Evolutionary conservation across 2,888 invertebrate genomes (phyloP).

Genomic region (Apamea monoglypha): DNA sequence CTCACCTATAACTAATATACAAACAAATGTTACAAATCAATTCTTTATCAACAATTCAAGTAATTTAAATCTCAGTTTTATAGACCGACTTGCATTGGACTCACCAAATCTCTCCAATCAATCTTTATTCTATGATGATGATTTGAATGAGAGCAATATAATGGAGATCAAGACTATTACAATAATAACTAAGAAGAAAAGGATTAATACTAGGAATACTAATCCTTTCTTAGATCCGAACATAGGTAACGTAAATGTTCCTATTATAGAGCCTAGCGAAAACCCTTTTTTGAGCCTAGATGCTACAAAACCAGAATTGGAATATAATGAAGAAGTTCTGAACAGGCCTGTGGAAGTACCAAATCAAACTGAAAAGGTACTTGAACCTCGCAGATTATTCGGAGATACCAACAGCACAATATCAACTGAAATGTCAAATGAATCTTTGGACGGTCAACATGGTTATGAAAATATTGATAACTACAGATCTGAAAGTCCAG

Average conservation of each 20-base stretch:
- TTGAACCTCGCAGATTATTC: conserved; percentile 84
- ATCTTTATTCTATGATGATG: conserved; percentile 86
- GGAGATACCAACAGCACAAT: conserved; percentile 86
- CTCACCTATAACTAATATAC: conserved; percentile 76
- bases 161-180: conserved; percentile 90
- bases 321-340: conserved; percentile 77
- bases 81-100: conserved; percentile 85
- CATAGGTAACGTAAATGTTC: conserved; percentile 67
- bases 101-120: conserved; percentile 83
- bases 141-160: conserved; percentile 89
- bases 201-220: conserved; percentile 79
- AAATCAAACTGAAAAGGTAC: conserved; percentile 63
- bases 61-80: conserved; percentile 86
- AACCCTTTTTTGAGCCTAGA: conserved; percentile 81
- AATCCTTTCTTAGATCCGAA: conserved; percentile 87
- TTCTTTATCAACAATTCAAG: conserved; percentile 81
- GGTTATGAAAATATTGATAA: conserved; percentile 86
- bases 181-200: conserved; percentile 85
- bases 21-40: conserved; percentile 82
- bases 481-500: conserved; percentile 82
- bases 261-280: conserved; percentile 53
- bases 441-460: conserved; percentile 77
- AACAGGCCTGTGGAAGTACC: conserved; percentile 67
- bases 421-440: conserved; percentile 81
- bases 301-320: conserved; percentile 74